Conservation (phyloP, 2,113 vertebrate genomes). For the Hymenochirus boettgeri region DNA sequence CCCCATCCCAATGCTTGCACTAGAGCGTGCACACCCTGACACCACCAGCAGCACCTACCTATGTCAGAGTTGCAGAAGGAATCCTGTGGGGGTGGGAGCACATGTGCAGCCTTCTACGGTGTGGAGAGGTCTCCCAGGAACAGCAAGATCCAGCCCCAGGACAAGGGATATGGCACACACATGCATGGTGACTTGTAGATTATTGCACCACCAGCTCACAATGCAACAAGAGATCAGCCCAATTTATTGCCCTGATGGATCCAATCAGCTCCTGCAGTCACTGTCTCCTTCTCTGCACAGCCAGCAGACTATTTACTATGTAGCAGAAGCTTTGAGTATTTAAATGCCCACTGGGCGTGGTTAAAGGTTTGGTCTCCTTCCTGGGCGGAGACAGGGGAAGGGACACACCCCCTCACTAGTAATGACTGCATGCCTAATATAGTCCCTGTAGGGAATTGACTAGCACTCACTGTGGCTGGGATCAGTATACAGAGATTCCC, state of each 20-base stretch:
- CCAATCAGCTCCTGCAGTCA: background rate
- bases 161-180: conserved; percentile 55
- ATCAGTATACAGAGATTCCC: no score
- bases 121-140: conserved; percentile 74
- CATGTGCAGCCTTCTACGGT: conserved; percentile 87
- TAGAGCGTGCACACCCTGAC: no score
- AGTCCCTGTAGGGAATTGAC: background rate
- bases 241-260: background rate
- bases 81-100: conserved; percentile 84
- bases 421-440: no score
- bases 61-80: conserved; percentile 96
- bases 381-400: background rate
- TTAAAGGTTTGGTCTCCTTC: background rate
- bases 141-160: conserved; percentile 63
- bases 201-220: background rate
- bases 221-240: background rate
- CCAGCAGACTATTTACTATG: background rate
- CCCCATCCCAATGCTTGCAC: no score
- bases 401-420: conserved; percentile 45
- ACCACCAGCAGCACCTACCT: conserved; percentile 65
- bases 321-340: background rate
- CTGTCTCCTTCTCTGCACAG: conserved; percentile 1
- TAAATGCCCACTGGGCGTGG: background rate
- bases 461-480: no score
- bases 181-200: conserved; percentile 62